These are phyloP conservation scores for Endotricha flammealis DNA, from an alignment of 2,888 invertebrate species.

Conservation along the genomic window DNA sequence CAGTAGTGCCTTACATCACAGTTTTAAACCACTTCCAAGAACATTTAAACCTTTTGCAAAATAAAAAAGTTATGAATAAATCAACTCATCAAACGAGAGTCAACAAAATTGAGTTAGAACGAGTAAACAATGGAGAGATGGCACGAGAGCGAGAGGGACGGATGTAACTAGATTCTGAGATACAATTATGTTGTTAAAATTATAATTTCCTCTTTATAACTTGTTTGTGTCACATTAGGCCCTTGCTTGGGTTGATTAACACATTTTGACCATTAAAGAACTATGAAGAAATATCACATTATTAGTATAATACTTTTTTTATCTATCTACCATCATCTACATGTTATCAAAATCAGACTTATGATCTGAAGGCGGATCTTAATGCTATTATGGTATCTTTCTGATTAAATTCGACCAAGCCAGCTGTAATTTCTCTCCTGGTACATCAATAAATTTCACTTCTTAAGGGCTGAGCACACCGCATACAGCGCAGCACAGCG, in stretches of 20 bases:
- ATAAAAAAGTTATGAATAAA: constrained; percentile 48
- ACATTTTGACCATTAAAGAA: constrained; percentile 24
- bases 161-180: constrained; percentile 39
- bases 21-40: constrained; percentile 41
- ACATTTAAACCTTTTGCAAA: constrained; percentile 28
- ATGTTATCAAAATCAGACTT: too few relatives aligned
- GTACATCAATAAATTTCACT: too few relatives aligned
- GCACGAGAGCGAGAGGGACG: constrained; percentile 30
- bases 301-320: too few relatives aligned
- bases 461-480: too few relatives aligned
- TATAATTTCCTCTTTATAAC: constrained; percentile 58
- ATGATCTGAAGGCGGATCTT: too few relatives aligned
- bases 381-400: too few relatives aligned
- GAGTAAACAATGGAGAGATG: constrained; percentile 23
- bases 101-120: constrained; percentile 34
- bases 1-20: constrained; percentile 53
- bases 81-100: constrained; percentile 36
- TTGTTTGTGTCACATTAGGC: constrained; percentile 46
- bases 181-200: constrained; percentile 65
- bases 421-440: too few relatives aligned
- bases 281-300: too few relatives aligned
- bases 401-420: too few relatives aligned
- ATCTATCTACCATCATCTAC: too few relatives aligned
- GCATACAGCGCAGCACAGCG: too few relatives aligned
- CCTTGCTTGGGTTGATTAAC: constrained; percentile 29